Evolutionary conservation across 2,888 invertebrate species (phyloP).

Genomic region (Aporophyla lueneburgensis): DNA sequence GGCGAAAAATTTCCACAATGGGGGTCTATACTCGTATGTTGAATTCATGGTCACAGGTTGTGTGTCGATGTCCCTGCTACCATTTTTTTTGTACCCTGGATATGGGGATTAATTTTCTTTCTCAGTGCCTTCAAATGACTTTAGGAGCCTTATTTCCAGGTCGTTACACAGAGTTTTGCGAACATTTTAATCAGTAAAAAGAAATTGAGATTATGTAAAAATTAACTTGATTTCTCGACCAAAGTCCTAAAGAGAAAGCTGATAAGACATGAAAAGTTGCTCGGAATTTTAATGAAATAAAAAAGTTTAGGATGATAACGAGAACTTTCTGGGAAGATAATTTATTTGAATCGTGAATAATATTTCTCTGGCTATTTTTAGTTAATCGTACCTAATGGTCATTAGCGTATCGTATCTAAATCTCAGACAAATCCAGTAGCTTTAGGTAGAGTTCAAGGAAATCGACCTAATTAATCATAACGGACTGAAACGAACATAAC

Average conservation of each 20-base stretch:
- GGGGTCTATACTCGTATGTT: too few relatives aligned
- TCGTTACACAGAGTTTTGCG: neutral
- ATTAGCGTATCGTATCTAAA: slow-evolving; percentile 14
- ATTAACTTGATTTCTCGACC: neutral
- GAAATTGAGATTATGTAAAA: neutral
- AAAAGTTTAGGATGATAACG: slow-evolving; percentile 37
- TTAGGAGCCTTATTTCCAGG: neutral
- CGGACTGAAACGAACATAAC: neutral
- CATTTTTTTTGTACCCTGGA: neutral
- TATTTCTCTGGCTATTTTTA: neutral
- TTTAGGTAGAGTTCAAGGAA: neutral
- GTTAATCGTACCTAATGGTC: slow-evolving; percentile 5
- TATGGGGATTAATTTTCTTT: neutral
- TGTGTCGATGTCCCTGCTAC: too few relatives aligned
- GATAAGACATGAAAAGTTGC: slow-evolving; percentile 20
- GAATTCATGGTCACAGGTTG: too few relatives aligned
- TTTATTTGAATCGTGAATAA: slow-evolving; percentile 7
- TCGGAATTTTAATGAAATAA: neutral
- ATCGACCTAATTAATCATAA: neutral
- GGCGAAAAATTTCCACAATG: too few relatives aligned
- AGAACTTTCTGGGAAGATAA: slow-evolving; percentile 19
- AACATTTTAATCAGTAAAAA: slow-evolving; percentile 1
- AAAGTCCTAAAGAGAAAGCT: neutral
- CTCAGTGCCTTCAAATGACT: neutral
- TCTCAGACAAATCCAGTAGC: neutral